Evolutionary conservation across 2,888 invertebrate genomes (phyloP).

Genomic region (Nymphalis c-album): DNA sequence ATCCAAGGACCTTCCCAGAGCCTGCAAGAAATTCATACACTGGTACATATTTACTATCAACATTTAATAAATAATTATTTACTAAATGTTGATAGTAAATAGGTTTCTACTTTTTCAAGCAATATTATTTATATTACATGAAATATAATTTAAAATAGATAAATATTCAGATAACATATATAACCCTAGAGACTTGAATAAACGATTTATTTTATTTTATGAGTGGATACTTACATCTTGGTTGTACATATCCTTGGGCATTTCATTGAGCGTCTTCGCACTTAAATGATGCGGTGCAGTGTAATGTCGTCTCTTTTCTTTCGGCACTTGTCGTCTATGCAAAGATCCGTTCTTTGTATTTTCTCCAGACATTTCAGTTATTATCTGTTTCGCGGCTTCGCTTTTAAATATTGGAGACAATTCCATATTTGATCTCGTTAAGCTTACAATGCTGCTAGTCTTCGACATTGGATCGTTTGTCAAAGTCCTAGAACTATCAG

Average conservation of each 20-base stretch:
- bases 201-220: background rate
- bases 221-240: constrained; percentile 66
- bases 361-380: constrained; percentile 87
- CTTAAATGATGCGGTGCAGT: constrained; percentile 91
- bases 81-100: too few relatives aligned
- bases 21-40: constrained; percentile 44
- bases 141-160: too few relatives aligned
- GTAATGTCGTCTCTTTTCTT: constrained; percentile 91
- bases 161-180: too few relatives aligned
- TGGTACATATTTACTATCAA: too few relatives aligned
- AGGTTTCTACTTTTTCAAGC: too few relatives aligned
- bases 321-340: constrained; percentile 87
- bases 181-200: too few relatives aligned
- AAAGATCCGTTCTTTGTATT: constrained; percentile 79
- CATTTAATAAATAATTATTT: too few relatives aligned
- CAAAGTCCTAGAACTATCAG: constrained; percentile 71
- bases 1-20: constrained; percentile 86
- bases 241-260: constrained; percentile 72
- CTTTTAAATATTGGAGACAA: constrained; percentile 92
- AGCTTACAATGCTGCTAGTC: constrained; percentile 72
- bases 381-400: constrained; percentile 92
- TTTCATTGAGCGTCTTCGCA: constrained; percentile 82
- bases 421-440: constrained; percentile 77
- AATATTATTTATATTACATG: too few relatives aligned
- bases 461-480: constrained; percentile 76